Base-by-base conservation (phyloP, 2,113 vertebrate genomes). In the Cavia aperea region DNA sequence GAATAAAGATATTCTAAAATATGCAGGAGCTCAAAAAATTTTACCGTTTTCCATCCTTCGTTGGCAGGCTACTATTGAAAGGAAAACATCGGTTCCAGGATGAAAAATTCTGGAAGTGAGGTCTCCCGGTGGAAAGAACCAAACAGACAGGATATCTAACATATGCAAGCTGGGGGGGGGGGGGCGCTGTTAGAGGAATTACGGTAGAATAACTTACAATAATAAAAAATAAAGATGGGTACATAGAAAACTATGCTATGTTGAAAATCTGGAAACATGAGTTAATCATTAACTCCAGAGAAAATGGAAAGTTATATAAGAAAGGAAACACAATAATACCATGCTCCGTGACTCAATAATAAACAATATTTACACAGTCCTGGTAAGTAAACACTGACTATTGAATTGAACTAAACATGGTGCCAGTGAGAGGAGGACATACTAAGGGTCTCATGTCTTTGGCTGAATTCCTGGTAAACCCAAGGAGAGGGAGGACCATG, bases 251-350 rank as follows among this genome's bases (percentile, higher is more conserved):
- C 26, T 15, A 81, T 16, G 43, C 65, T 77, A 89, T 33, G 16
- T 43, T 90, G 26, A 82, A 93, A 88, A 75, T 46, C 92, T 54
- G 8, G 58, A 82, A 95, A 89, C 65, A 58, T 31, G 26, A 92
- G 73, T 89, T 95, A 86, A 90, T 84, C 60, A 95, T 85, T 93
- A 86, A 95, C 78, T 88, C 77, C 6, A 46, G 19, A 68, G 88
- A 95, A 94, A 94, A 78, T 60, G 62, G 70, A 79, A 92, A 77
- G 23, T 83, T 94, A 89, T 51, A 73, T 31, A 86, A 75, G 39
- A 92, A 92, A 94, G 33, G 33, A 93, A 93, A 72, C 60, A 54
- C 60, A 81, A 93, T 89, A 51, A 91, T 36, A 89, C 60, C n/a
- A 84, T n/a, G 49, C 24, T 89, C 54, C n/a, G 49, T 72, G n/a